Evolutionary conservation across 2,888 invertebrate species (phyloP), one percentile per base, ranked within the genome.

Genomic region (Macrophya alboannulata): DNA sequence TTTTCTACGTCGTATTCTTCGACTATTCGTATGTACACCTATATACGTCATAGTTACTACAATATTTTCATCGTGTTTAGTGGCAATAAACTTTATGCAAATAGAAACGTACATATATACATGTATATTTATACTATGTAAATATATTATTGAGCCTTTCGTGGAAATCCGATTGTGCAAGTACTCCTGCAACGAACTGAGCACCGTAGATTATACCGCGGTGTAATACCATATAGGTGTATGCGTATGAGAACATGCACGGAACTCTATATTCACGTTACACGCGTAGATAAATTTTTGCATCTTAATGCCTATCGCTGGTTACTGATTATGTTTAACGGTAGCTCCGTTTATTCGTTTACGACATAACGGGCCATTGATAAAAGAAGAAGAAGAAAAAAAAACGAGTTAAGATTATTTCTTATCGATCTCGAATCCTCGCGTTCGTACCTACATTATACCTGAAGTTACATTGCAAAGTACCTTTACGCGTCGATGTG

Each of bases 41-140:
- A 55, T 17, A n/a, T 55, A 31, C 55, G n/a, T n/a, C n/a, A 17
- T n/a, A 55, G n/a, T 8, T n/a, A 55, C 6, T 55, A n/a, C 8
- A 55, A 6, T 25, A 21, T 25, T 62, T 25, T 62, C 62, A 62
- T 25, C 21, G 62, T 62, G 62, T 62, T 62, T 25, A 62, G 62
- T 62, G 62, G 62, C 25, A 62, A 62, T 62, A 62, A 62, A 62
- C 25, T 62, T 25, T 25, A 62, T 62, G 62, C 62, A 62, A 62
- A 25, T 62, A 62, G 21, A 25, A 1, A 62, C 21, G 25, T 25
- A 21, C n/a, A n/a, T n/a, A n/a, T n/a, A n/a, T n/a, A n/a, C n/a
- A n/a, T n/a, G 21, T 62, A 62, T 10, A 4, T 62, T 62, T 10
- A 25, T 10, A 21, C 62, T 25, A 25, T 62, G 62, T 55, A 55